A percentile compares a stretch with the other conserved stretches of the same genome.
Conservation (phyloP, 2,797 vertebrate genomes). For the Phoebastria nigripes region DNA sequence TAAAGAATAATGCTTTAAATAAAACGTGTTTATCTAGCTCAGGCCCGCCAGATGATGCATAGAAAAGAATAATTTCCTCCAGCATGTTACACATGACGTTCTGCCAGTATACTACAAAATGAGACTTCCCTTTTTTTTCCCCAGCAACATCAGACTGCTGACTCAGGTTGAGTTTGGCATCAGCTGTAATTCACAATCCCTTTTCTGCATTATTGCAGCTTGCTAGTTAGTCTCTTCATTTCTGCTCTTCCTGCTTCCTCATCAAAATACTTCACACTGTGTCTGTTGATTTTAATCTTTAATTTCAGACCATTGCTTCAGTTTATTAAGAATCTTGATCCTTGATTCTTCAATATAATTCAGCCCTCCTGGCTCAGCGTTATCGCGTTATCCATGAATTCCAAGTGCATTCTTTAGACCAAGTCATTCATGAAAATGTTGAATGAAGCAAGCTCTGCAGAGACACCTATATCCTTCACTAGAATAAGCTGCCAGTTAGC, state of each 20-base stretch:
- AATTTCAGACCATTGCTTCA: neutral
- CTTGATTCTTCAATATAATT: neutral
- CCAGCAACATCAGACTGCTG: neutral
- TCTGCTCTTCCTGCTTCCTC: neutral
- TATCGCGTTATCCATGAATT: neutral
- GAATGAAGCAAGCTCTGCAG: neutral
- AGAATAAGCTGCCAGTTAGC: neutral
- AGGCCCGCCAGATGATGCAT: neutral
- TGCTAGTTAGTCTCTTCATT: neutral
- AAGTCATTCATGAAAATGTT: neutral
- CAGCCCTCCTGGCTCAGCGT: neutral
- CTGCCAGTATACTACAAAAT: neutral
- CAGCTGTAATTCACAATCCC: neutral
- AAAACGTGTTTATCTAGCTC: neutral
- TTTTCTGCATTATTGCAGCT: neutral
- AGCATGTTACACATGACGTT: neutral
- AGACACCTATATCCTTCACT: neutral
- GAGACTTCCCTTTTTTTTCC: neutral
- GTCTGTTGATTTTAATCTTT: neutral
- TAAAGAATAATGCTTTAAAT: neutral
- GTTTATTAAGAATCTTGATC: neutral
- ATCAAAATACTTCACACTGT: neutral
- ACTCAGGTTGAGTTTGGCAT: neutral
- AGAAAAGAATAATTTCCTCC: neutral
- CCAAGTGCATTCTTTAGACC: neutral